A percentile compares a stretch with the other conserved stretches of the same genome.
phyloP scores from a whole-genome alignment of 2,797 vertebrate genomes.

The Sandelia bainsii region DNA sequence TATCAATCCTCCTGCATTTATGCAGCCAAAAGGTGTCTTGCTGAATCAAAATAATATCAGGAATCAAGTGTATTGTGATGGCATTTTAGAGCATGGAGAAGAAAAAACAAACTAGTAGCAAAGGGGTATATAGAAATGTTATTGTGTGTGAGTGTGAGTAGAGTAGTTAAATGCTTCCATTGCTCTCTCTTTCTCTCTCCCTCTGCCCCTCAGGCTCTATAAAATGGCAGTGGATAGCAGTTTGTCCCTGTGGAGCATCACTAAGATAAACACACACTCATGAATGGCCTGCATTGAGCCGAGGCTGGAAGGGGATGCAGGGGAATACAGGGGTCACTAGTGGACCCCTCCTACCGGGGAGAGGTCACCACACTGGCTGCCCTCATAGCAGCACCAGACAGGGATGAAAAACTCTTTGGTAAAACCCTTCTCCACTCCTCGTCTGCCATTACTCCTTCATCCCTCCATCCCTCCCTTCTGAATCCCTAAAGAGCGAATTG shows the following conservation, averaged over 20 bases:
- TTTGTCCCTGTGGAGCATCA: conserved; percentile 88
- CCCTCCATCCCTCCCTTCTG: conserved; percentile 38
- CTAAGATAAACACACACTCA: conserved; percentile 90
- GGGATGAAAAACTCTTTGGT: conserved; percentile 85
- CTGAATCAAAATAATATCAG: conserved; percentile 42
- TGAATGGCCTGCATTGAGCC: conserved; percentile 93
- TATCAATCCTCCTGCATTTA: conserved; percentile 62
- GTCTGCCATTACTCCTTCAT: conserved; percentile 75
- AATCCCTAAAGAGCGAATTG: conserved; percentile 55
- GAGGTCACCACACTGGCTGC: conserved; percentile 85
- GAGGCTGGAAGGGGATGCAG: conserved; percentile 77
- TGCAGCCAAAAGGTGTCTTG: conserved; percentile 43
- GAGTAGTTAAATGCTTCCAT: conserved; percentile 72
- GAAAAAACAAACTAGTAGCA: conserved; percentile 45
- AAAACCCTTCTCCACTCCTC: conserved; percentile 72
- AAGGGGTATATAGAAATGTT: conserved; percentile 55
- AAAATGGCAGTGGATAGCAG: conserved; percentile 88
- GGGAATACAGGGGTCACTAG: conserved; percentile 85
- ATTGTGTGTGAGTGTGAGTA: conserved; percentile 64
- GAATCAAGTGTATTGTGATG: conserved; percentile 49
- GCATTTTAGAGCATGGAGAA: conserved; percentile 32
- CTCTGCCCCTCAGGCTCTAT: conserved; percentile 85
- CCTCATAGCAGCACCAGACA: conserved; percentile 83
- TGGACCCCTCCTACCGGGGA: conserved; percentile 77
- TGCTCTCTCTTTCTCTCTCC: conserved; percentile 54